These are phyloP conservation scores for Nycticebus coucang DNA, from an alignment of 2,113 vertebrate genomes.

Conservation along the genomic window DNA sequence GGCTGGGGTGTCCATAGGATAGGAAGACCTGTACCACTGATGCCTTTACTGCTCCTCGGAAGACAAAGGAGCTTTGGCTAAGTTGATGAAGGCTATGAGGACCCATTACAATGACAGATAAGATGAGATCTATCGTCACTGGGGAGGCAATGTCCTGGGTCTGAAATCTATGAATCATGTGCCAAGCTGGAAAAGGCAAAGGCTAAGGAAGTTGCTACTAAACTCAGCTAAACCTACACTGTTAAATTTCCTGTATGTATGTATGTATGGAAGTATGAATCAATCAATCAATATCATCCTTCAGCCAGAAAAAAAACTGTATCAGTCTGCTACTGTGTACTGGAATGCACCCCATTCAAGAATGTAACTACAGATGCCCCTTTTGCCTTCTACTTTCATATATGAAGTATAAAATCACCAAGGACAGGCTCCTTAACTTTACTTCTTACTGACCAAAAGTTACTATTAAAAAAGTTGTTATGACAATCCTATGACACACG, in stretches of 20 bases:
- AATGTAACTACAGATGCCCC: not conserved
- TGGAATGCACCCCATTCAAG: not conserved
- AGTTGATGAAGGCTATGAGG: constrained; percentile 97
- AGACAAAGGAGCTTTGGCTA: constrained; percentile 96
- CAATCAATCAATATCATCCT: too few species aligned
- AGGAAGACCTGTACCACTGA: constrained; percentile 96
- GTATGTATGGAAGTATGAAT: too few species aligned
- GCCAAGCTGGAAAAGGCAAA: too few species aligned
- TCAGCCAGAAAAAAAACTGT: too few species aligned
- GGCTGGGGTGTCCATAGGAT: constrained; percentile 96
- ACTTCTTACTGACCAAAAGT: not conserved
- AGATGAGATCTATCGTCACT: constrained; percentile 86
- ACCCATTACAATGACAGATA: constrained; percentile 99
- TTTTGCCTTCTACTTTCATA: not conserved
- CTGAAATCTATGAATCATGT: too few species aligned
- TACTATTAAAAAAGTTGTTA: not conserved
- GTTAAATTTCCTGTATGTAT: too few species aligned
- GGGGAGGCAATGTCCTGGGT: too few species aligned
- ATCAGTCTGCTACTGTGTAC: not conserved
- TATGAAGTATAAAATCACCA: not conserved
- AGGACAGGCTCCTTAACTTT: not conserved
- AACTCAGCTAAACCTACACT: too few species aligned
- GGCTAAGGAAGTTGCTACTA: too few species aligned
- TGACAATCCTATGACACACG: not conserved
- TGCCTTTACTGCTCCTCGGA: constrained; percentile 91